Percentiles rank a stretch among this genome's conserved stretches.
Evolutionary conservation across 2,113 vertebrate genomes (phyloP).

Genomic region (Ciconia maguari): DNA sequence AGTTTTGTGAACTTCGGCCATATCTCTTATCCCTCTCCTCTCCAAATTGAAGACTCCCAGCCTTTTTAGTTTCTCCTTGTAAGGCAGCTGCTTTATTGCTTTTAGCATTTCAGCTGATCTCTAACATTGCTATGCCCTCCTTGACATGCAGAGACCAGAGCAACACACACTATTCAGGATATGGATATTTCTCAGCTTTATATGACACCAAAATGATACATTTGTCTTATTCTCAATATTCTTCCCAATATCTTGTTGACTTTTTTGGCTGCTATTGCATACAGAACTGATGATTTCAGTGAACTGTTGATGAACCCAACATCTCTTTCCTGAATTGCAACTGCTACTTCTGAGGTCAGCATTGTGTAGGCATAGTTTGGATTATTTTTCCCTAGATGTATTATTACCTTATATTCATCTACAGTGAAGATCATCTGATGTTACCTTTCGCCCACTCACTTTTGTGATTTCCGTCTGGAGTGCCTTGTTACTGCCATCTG

Average conservation of each 20-base stretch:
- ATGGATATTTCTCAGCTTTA: neutral
- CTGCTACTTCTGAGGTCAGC: neutral
- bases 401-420: neutral
- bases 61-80: neutral
- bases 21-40: neutral
- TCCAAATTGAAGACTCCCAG: neutral
- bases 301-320: neutral
- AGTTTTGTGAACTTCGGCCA: neutral
- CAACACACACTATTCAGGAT: neutral
- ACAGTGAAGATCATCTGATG: neutral
- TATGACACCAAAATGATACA: neutral
- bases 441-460: neutral
- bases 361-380: rapidly evolving
- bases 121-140: neutral
- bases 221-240: neutral
- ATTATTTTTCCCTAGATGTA: neutral
- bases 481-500: neutral
- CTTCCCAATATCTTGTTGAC: neutral
- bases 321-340: neutral
- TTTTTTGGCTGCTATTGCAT: neutral
- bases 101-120: neutral
- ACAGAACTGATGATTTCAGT: neutral
- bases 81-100: neutral
- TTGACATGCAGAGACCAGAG: neutral
- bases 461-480: neutral